Evolutionary conservation across 1,140 invertebrate species (phyloP).

Genomic region (Drosophila trapezifrons): DNA sequence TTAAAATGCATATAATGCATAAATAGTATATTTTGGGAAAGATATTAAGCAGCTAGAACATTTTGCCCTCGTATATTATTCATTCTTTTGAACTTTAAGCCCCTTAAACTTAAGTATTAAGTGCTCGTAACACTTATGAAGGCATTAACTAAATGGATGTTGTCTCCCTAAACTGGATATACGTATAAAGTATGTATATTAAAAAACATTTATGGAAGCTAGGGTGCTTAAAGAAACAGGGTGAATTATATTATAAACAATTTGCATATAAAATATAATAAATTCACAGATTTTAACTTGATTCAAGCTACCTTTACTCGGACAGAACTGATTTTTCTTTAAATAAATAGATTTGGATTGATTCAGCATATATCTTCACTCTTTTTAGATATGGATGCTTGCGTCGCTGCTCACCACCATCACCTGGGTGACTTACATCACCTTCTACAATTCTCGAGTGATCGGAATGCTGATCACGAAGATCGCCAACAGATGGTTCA

Average conservation of each 20-base stretch:
- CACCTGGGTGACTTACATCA: conserved; percentile 95
- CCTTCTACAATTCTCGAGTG: conserved; percentile 97
- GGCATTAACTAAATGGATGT: background rate
- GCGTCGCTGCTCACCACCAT: conserved; percentile 90
- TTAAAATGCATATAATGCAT: background rate
- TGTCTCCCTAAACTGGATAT: background rate
- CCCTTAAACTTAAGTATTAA: background rate
- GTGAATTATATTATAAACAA: background rate
- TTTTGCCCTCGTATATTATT: background rate
- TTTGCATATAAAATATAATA: too few relatives aligned
- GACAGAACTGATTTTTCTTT: too few relatives aligned
- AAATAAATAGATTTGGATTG: too few relatives aligned
- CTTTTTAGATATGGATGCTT: conserved; percentile 86
- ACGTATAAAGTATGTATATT: background rate
- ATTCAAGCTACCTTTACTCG: background rate
- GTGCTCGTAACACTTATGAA: background rate
- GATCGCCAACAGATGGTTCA: conserved; percentile 94
- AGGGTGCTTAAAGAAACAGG: background rate
- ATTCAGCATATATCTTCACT: background rate
- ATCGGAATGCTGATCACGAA: conserved; percentile 95
- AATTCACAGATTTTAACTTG: background rate
- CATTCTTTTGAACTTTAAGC: background rate
- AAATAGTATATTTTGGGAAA: too few relatives aligned
- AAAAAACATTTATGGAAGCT: background rate
- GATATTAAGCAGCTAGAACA: background rate